Evolutionary conservation across 2,888 invertebrate genomes (phyloP), one percentile per base, ranked within the genome.

Genomic region (Panopea generosa): DNA sequence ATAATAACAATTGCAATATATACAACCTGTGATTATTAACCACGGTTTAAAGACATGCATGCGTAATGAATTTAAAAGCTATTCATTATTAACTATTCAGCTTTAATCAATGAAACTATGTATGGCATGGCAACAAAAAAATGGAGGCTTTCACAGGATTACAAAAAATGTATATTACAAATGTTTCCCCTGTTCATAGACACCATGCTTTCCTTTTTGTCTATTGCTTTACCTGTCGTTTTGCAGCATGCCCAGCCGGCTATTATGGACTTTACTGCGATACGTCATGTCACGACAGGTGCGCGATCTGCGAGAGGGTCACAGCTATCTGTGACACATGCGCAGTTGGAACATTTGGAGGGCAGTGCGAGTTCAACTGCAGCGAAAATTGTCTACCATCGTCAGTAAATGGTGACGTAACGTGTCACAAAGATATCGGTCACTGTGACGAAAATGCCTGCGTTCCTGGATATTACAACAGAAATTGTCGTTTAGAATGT

Each of bases 211-310:
- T n/a, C n/a, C n/a, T n/a, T n/a, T n/a, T n/a, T n/a, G n/a, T n/a
- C n/a, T n/a, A n/a, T n/a, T n/a, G n/a, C n/a, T n/a, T n/a, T n/a
- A n/a, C n/a, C n/a, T n/a, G 40, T 11, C 40, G 16, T 16, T 40
- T 40, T 40, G 7, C 40, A 40, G 49, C 14, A 6, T 49, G 49
- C 18, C 14, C 14, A 16, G 6, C 7, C 33, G 69, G 69, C 2
- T 69, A 40, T 38, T 75, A 52, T 45, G 74, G 69, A 1, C 22
- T n/a, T n/a, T 45, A 59, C 18, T 75, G 74, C 33, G 29, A 59
- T 24, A 22, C 45, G 20, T 7, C 18, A 24, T 75, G 74, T 24
- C 57, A 56, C 2, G 40, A 65, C 40, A 27, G 65, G 9, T 76
- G 70, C 49, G 43, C 55, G 2, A 29, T 49, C 24, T 76, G 76